A percentile compares a stretch with the other conserved stretches of the same genome.
These are phyloP conservation scores for Strigops habroptila DNA, from an alignment of 2,113 vertebrate genomes.

Conservation along the genomic window DNA sequence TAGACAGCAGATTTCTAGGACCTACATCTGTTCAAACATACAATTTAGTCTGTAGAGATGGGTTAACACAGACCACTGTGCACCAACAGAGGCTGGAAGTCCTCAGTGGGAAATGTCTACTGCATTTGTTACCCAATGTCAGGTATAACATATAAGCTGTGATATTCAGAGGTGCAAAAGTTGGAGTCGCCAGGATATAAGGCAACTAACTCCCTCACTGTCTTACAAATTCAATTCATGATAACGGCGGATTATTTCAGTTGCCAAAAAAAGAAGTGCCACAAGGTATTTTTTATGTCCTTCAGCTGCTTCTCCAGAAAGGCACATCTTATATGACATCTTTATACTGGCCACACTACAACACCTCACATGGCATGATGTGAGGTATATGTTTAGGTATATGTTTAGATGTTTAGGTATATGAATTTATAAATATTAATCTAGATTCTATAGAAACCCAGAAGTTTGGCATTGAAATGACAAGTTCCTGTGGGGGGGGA, in stretches of 20 bases:
- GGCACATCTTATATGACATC: background rate
- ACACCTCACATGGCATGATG: background rate
- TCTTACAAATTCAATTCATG: background rate
- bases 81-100: background rate
- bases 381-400: background rate
- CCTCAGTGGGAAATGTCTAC: background rate
- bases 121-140: background rate
- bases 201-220: background rate
- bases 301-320: background rate
- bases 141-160: background rate
- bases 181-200: background rate
- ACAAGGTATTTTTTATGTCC: background rate
- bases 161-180: background rate
- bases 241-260: background rate
- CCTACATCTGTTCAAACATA: conserved; percentile 25
- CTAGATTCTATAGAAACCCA: background rate
- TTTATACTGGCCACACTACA: background rate
- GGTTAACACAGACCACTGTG: background rate
- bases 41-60: background rate
- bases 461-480: background rate
- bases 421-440: background rate
- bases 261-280: background rate
- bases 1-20: conserved; percentile 11
- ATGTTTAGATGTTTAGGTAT: background rate
- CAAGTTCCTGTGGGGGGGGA: background rate